phyloP scores from a whole-genome alignment of 2,797 vertebrate species.

The Gadopsis marmoratus region DNA sequence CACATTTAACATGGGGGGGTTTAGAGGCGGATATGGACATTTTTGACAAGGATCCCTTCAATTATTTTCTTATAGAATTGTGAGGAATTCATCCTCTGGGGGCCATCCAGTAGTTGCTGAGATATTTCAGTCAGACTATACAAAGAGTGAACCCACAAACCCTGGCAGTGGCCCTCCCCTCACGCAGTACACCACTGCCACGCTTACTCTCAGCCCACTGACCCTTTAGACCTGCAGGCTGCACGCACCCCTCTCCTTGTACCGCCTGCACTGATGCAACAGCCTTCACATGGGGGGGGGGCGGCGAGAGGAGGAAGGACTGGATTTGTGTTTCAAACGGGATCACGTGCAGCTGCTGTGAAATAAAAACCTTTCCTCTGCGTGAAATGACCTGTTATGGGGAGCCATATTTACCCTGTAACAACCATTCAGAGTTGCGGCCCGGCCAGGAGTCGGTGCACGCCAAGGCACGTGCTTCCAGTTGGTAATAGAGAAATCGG shows the following conservation, averaged over 20 bases:
- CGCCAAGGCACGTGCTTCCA: not conserved
- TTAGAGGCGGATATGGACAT: not conserved
- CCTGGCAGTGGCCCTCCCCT: not conserved
- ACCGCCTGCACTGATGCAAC: slow-evolving; percentile 30
- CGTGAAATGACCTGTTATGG: not conserved
- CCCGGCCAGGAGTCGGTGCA: not conserved
- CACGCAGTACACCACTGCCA: not conserved
- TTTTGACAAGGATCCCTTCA: too few species aligned
- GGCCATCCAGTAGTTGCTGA: not conserved
- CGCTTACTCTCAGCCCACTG: not conserved
- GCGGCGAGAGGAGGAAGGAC: not conserved
- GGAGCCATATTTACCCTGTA: not conserved
- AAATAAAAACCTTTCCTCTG: slow-evolving; percentile 1
- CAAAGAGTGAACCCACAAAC: slow-evolving; percentile 11
- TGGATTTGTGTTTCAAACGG: slow-evolving; percentile 8
- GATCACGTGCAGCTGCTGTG: not conserved
- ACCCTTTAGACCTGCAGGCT: slow-evolving; percentile 2
- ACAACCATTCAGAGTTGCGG: not conserved
- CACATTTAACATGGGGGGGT: not conserved
- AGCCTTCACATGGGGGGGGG: not conserved
- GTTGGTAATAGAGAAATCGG: not conserved
- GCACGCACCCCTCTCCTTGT: slow-evolving; percentile 25
- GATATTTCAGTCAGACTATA: not conserved
- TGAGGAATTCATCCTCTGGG: too few species aligned
- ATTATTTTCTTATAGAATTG: too few species aligned